Evolutionary conservation across 2,888 invertebrate species (phyloP), one percentile per base, ranked within the genome.

Genomic region (Trissolcus japonicus): DNA sequence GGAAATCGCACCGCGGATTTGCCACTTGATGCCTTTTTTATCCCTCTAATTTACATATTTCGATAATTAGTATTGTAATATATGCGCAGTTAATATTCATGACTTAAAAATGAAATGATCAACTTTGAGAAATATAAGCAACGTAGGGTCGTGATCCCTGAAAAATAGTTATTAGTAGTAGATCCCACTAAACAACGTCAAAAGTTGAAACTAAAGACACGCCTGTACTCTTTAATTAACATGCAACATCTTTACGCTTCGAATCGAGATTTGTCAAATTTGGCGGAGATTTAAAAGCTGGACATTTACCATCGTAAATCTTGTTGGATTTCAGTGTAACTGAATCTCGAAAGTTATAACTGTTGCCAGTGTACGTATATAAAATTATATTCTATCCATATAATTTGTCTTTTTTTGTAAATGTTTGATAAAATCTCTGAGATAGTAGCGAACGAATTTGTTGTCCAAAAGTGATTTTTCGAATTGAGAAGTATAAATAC

Each of bases 21-120:
- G 72, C 67, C 74, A 78, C 76, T 74, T 54, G 60, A 25, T 55
- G 54, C 61, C 57, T 65, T 74, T 69, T 73, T 55, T 55, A n/a
- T 35, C 60, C 17, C 19, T 19, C 4, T 62, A 29, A 78, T 78
- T 76, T 76, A 56, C 78, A 78, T 78, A 76, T 78, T 76, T 72
- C 65, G 51, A 63, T 75, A 71, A 65, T 69, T 78, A 78, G 63
- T 71, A 78, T 86, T 76, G 51, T 76, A 76, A 76, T 76, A 35
- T 66, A 76, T 66, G 69, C 65, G 48, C 54, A 25, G 61, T 76
- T 66, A 71, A 71, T 66, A 71, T 66, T 76, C 71, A 69, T 69
- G 51, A 9, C 40, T 29, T 55, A 57, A 61, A 76, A 71, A 71
- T 68, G 53, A 62, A 60, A 61, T 65, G 60, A 48, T 40, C 51